Base-by-base conservation (phyloP, 2,113 vertebrate genomes). In the Ammodytes marinus region DNA sequence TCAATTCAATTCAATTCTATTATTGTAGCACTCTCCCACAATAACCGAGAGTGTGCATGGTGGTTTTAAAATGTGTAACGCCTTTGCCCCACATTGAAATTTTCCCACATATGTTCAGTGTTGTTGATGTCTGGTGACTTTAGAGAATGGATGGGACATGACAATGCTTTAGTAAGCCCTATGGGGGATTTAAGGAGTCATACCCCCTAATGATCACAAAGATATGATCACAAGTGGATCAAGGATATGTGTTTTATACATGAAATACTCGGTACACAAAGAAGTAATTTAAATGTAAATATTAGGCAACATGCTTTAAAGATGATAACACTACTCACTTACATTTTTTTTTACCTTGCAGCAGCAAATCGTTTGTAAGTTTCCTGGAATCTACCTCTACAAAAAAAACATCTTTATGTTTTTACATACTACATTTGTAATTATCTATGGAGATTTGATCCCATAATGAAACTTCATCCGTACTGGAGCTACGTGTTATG, bases 121-220 rank as follows among this genome's bases (percentile, higher is more conserved):
- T 4, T 7, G 42, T 63, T 63, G 19, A 37, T 13, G 57, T 86
- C 70, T 82, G 57, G 8, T 66, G 53, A 85, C 64, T 68, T 40
- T 53, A n/a, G 19, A 54, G 35, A 74, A 53, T 2, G 43, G 54
- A 85, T 63, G 49, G 37, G 35, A 50, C 39, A 10, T 42, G 35
- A 35, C 2, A 17, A 43, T 11, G 7, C 11, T 86, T 84, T 69
- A 49, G 35, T 19, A 61, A 68, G 27, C 52, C 73, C 69, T 42
- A 40, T 52, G 52, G 50, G 59, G 19, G 64, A 15, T 7, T 45
- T 59, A 40, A 40, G 8, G 43, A 53, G 73, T 81, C 49, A 27
- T 54, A 79, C 13, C 15, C 57, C 45, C 43, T 46, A 15, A 76
- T 66, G 14, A 35, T 11, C 2, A 46, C 39, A 68, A 11, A 69